phyloP scores from a whole-genome alignment of 2,113 vertebrate species.

The Myotis brandtii region DNA sequence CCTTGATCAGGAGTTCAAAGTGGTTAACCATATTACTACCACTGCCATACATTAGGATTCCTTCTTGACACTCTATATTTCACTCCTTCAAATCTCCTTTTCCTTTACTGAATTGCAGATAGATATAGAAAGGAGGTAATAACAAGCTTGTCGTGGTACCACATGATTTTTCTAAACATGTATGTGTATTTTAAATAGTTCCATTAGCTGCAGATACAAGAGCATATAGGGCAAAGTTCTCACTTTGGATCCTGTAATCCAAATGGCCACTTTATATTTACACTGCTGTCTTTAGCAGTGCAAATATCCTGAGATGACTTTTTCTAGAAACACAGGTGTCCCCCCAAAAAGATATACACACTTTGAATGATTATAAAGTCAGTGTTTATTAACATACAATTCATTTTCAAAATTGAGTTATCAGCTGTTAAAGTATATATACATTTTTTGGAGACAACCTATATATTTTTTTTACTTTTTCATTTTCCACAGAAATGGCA shows the following conservation, averaged over 20 bases:
- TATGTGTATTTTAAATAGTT: background rate
- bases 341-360: too few relatives aligned
- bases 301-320: background rate
- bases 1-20: background rate
- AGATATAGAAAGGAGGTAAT: background rate
- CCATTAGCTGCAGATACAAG: background rate
- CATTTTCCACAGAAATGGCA: constrained; percentile 24
- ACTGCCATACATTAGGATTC: background rate
- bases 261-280: constrained; percentile 42
- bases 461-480: background rate
- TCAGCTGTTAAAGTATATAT: too few relatives aligned
- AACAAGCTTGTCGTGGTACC: background rate
- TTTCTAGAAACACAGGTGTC: background rate
- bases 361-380: too few relatives aligned
- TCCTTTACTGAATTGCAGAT: constrained; percentile 8
- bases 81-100: background rate
- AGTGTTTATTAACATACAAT: too few relatives aligned
- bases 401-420: too few relatives aligned
- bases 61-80: background rate
- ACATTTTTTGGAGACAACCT: too few relatives aligned
- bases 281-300: background rate
- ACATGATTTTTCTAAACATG: constrained; percentile 13
- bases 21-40: background rate
- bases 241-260: background rate
- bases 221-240: constrained; percentile 5